Evolutionary conservation across 2,797 vertebrate genomes (phyloP), one percentile per base, ranked within the genome.

Genomic region (Siniperca undulata): DNA sequence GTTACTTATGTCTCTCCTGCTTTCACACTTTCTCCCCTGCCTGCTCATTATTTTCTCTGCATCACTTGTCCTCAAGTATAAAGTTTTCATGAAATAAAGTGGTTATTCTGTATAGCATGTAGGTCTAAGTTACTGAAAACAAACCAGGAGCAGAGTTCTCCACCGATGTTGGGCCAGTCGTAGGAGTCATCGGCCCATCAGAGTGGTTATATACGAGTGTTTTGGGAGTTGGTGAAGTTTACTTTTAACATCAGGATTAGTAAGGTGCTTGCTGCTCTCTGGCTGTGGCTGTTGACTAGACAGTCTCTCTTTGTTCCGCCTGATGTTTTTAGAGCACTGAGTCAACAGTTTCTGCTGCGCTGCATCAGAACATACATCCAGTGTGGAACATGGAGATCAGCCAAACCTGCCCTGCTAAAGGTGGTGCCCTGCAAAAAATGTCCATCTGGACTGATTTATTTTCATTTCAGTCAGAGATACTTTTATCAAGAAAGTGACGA

Each of bases 271-370:
- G 79, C 87, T 78, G 91, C 85, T 90, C 85, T 84, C 85, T 80
- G 83, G 68, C 77, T 24, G 30, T 1, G 81, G 84, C 74, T 82
- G 86, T 86, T 90, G 86, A 91, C 85, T 53, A 85, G 92, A 95
- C 93, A 94, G 91, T 71, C 89, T 69, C 80, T 91, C 90, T 93
- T 91, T 95, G 92, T 95, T 70, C 86, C 38, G 86, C 83, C 83
- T 74, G 82, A 81, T 94, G 92, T 94, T 95, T 94, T 93, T 59
- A 90, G 86, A 93, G 82, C 24, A 38, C 91, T 88, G 90, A 95
- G 91, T 92, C 91, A 93, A 95, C 94, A 94, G 38, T 85, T 93
- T 94, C 85, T 91, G 90, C 89, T 87, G 89, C 42, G 48, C 86
- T 91, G 86, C 90, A 77, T 93, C 88, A 93, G 91, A 90, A 88